A percentile compares a stretch with the other conserved stretches of the same genome.
Conservation (phyloP, 2,797 vertebrate genomes). For the Xenops minutus region DNA sequence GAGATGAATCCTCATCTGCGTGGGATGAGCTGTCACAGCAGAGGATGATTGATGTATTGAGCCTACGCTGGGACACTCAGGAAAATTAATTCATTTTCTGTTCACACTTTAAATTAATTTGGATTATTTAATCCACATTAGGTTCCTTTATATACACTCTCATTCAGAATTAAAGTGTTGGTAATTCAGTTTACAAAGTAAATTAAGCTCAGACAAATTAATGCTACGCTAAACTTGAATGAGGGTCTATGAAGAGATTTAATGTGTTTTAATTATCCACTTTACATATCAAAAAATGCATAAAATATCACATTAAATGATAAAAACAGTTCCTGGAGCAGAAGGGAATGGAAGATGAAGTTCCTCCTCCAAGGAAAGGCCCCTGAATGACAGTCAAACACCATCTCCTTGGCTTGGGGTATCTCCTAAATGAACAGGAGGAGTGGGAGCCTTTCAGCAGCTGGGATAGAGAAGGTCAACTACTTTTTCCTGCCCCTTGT, state of each 20-base stretch:
- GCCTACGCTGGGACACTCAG: neutral
- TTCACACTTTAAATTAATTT: conserved; percentile 27
- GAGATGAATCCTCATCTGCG: neutral
- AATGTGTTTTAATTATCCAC: conserved; percentile 53
- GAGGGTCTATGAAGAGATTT: conserved; percentile 39
- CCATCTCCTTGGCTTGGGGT: neutral
- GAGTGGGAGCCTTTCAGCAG: neutral
- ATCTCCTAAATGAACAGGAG: neutral
- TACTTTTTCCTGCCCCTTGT: neutral
- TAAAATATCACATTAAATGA: conserved; percentile 15
- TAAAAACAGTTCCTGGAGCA: neutral
- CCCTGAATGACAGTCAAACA: neutral
- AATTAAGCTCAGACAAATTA: conserved; percentile 54
- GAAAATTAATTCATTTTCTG: conserved; percentile 10
- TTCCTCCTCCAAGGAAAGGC: neutral
- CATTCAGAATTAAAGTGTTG: conserved; percentile 7
- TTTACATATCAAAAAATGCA: conserved; percentile 55
- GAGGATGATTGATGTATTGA: neutral
- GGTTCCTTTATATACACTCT: neutral
- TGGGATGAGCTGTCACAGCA: neutral
- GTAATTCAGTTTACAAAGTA: conserved; percentile 60
- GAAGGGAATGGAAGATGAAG: neutral
- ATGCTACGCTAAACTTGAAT: conserved; percentile 37
- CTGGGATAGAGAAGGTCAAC: neutral
- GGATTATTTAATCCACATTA: conserved; percentile 67